phyloP scores from a whole-genome alignment of 2,113 vertebrate species.

The Oryzias melastigma region DNA sequence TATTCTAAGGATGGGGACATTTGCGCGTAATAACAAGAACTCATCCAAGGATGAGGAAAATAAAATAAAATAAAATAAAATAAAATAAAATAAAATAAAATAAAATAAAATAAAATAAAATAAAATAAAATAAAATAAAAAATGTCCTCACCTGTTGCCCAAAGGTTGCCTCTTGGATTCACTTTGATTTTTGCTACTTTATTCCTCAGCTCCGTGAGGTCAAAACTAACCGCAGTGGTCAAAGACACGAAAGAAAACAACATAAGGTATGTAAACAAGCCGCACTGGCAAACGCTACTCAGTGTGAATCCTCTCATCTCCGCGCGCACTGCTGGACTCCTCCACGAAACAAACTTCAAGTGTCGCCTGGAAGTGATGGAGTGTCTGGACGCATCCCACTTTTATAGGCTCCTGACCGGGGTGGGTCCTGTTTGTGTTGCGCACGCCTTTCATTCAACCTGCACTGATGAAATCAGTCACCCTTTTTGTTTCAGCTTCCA shows the following conservation, averaged over 20 bases:
- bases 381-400: conserved; percentile 19
- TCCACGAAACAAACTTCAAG: conserved; percentile 37
- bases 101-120: too few species aligned
- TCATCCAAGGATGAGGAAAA: neutral
- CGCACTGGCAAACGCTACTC: conserved; percentile 62
- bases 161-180: conserved; percentile 89
- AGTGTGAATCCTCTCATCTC: conserved; percentile 65
- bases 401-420: conserved; percentile 61
- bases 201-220: conserved; percentile 82
- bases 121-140: neutral
- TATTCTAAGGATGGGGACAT: neutral
- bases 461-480: conserved; percentile 9
- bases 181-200: conserved; percentile 86
- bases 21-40: too few species aligned
- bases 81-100: neutral
- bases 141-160: conserved; percentile 90
- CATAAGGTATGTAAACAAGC: conserved; percentile 75
- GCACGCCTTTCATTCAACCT: conserved; percentile 17
- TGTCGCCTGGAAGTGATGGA: conserved; percentile 29
- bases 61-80: neutral
- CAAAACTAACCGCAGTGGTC: conserved; percentile 77
- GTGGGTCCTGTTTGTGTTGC: conserved; percentile 41
- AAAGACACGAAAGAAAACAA: conserved; percentile 77
- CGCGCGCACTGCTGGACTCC: conserved; percentile 13
- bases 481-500: conserved; percentile 5